phyloP scores from a whole-genome alignment of 2,113 vertebrate genomes.

The Cacatua alba region DNA sequence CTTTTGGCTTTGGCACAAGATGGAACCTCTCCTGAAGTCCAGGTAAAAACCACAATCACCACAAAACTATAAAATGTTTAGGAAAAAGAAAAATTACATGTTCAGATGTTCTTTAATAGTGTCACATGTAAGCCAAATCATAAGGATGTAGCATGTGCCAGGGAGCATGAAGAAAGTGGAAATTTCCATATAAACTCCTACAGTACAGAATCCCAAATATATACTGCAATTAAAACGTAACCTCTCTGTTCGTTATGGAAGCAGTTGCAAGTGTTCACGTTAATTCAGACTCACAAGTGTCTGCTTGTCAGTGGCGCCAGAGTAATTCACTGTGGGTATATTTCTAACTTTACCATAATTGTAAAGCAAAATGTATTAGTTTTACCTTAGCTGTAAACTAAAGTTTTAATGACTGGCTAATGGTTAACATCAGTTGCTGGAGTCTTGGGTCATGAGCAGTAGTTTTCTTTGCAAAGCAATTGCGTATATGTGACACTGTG shows the following conservation, averaged over 20 bases:
- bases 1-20: constrained; percentile 95
- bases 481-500: not conserved
- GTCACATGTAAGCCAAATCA: not conserved
- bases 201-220: not conserved
- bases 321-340: not conserved
- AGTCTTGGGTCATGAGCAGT: not conserved
- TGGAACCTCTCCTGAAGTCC: constrained; percentile 95
- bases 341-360: not conserved
- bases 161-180: not conserved
- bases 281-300: not conserved
- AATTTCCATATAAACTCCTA: not conserved
- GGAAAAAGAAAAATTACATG: not conserved
- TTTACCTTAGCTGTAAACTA: not conserved
- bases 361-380: not conserved
- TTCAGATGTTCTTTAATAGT: not conserved
- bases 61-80: not conserved
- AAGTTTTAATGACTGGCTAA: not conserved
- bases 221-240: not conserved
- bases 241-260: not conserved
- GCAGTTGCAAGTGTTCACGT: not conserved
- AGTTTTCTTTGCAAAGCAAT: not conserved
- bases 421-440: not conserved
- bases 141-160: not conserved
- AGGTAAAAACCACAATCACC: constrained; percentile 76
- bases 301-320: not conserved